phyloP scores from a whole-genome alignment of 2,888 invertebrate genomes.

The Candidula unifasciata region DNA sequence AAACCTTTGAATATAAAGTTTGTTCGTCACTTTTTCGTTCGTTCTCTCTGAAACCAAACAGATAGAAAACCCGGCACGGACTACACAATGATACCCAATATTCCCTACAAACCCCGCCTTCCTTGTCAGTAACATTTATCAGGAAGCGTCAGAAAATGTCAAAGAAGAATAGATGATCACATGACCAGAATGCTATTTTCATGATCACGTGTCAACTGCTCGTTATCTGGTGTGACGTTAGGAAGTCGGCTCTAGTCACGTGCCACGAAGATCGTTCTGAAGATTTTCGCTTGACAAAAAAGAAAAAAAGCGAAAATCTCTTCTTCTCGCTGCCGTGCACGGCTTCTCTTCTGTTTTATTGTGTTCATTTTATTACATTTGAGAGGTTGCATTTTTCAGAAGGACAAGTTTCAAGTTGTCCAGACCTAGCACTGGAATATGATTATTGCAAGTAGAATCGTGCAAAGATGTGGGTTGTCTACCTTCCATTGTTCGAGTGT shows the following conservation, averaged over 20 bases:
- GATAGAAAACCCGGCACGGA: too few relatives aligned
- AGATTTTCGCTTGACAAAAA: neutral
- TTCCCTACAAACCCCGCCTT: too few relatives aligned
- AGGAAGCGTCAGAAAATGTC: neutral
- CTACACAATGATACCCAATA: too few relatives aligned
- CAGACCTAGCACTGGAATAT: neutral
- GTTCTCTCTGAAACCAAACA: too few relatives aligned
- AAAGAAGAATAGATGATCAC: constrained; percentile 20
- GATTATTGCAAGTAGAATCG: too few relatives aligned
- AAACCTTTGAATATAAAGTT: neutral
- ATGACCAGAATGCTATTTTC: constrained; percentile 25
- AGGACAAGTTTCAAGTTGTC: neutral
- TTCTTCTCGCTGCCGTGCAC: neutral
- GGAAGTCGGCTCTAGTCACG: constrained; percentile 3
- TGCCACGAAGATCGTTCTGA: constrained; percentile 1
- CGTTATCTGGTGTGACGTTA: neutral
- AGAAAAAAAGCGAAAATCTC: neutral
- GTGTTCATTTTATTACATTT: neutral
- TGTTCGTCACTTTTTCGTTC: neutral
- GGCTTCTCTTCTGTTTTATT: neutral
- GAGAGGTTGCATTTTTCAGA: neutral
- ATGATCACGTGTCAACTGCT: constrained; percentile 29
- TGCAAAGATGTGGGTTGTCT: too few relatives aligned
- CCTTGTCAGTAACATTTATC: too few relatives aligned
- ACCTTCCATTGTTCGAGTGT: too few relatives aligned